These are phyloP conservation scores for Phoeniculus purpureus DNA, from an alignment of 2,797 vertebrate species.

Conservation along the genomic window DNA sequence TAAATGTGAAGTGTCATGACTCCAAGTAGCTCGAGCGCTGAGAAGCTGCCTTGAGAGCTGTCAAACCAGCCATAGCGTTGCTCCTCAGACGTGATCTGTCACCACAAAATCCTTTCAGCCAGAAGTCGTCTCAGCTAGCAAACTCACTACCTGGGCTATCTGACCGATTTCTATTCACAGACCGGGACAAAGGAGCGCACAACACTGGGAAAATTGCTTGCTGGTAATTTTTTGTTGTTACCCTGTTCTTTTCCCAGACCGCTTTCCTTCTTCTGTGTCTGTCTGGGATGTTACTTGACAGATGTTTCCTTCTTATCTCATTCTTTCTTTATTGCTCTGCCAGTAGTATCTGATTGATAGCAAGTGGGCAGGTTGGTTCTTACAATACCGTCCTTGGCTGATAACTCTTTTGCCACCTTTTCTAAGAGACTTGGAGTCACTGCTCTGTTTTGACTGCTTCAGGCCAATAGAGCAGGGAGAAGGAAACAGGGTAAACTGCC, in stretches of 20 bases:
- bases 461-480: neutral
- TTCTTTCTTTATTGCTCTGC: conserved; percentile 61
- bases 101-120: conserved; percentile 41
- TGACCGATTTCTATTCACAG: conserved; percentile 43
- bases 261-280: neutral
- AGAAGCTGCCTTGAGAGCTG: conserved; percentile 54
- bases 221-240: conserved; percentile 42
- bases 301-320: conserved; percentile 60
- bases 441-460: conserved; percentile 38
- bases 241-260: neutral
- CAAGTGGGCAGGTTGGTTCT: conserved; percentile 52
- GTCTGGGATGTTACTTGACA: conserved; percentile 31
- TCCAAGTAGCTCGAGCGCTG: neutral
- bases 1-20: conserved; percentile 28
- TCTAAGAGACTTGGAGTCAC: neutral
- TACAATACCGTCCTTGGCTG: conserved; percentile 35
- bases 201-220: conserved; percentile 5
- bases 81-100: conserved; percentile 9
- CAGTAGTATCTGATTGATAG: conserved; percentile 61
- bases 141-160: neutral
- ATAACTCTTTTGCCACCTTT: conserved; percentile 48
- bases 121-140: conserved; percentile 3
- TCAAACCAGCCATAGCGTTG: conserved; percentile 9
- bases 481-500: neutral
- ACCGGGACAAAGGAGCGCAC: neutral